Conservation (phyloP, 2,797 vertebrate species). For the Anniella stebbinsi region DNA sequence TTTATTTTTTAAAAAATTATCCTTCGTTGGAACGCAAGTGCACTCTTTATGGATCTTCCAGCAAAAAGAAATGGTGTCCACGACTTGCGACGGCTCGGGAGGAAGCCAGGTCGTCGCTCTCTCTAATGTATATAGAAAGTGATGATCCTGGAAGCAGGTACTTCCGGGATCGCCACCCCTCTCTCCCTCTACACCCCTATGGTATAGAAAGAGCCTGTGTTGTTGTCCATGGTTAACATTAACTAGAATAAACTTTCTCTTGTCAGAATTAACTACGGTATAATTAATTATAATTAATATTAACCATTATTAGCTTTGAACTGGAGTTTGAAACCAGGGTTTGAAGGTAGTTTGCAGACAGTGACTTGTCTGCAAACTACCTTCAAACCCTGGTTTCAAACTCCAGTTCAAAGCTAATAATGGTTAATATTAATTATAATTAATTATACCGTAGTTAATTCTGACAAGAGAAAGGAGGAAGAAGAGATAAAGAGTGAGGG, state of each 20-base stretch:
- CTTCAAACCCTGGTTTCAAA: slow-evolving; percentile 1
- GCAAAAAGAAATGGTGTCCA: too few species aligned
- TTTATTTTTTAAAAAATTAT: too few species aligned
- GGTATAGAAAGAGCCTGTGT: too few species aligned
- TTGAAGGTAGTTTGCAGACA: background rate
- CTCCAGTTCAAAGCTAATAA: background rate
- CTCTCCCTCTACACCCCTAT: too few species aligned
- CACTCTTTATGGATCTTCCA: too few species aligned
- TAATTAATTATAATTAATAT: background rate
- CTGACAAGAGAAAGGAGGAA: background rate
- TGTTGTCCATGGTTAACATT: background rate
- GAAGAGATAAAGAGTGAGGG: background rate
- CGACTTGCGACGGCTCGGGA: too few species aligned
- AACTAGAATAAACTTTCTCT: background rate
- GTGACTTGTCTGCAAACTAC: background rate
- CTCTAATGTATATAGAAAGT: too few species aligned
- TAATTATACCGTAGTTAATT: background rate
- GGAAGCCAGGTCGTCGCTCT: too few species aligned
- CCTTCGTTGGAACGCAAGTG: too few species aligned
- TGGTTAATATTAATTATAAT: background rate
- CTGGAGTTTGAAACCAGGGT: background rate
- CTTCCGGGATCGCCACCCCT: too few species aligned
- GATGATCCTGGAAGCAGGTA: too few species aligned
- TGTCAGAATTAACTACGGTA: background rate
- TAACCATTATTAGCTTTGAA: background rate